Evolutionary conservation across 2,797 vertebrate genomes (phyloP), one percentile per base, ranked within the genome.

Genomic region (Sebastes paucispinis): DNA sequence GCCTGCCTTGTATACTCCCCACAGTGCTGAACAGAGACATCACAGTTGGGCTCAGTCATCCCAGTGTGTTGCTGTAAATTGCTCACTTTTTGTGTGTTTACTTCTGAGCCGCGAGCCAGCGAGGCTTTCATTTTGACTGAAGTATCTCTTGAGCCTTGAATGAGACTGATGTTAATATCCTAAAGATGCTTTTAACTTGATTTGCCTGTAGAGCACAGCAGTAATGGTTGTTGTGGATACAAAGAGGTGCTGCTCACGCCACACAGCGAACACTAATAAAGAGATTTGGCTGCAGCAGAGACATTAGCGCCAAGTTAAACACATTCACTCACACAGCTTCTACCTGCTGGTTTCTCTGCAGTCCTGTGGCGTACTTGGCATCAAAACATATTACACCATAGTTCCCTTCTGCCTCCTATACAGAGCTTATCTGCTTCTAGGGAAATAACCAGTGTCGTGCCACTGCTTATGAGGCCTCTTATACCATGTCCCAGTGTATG

Each of bases 401-500:
- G 5, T 29, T 25, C 63, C 13, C 20, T 22, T 77, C 1, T 67
- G 24, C 52, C 16, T 76, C 14, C 13, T 58, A 36, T 22, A 69
- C 34, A 52, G 64, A 67, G 54, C 12, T 39, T 31, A 58, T 69
- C 72, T 63, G 52, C 18, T 39, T 62, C 62, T 27, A 55, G n/a
- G 6, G 22, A 66, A 52, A 73, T 69, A 43, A 58, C n/a, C 9
- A 8, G 4, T 59, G 18, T 25, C 32, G 0, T 18, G 31, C 71
- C n/a, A 6, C 16, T 20, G 32, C 65, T 59, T 63, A 67, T 16
- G 16, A 57, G 25, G 47, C 57, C 77, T 67, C 85, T 83, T 66
- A 75, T 47, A 86, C 81, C 83, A 81, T 9, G 79, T 90, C 87
- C 88, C 88, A 84, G 83, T 43, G 10, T 86, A 78, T 84, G 60